Conservation (phyloP, 2,888 invertebrate species). For the Chirona hameri region DNA sequence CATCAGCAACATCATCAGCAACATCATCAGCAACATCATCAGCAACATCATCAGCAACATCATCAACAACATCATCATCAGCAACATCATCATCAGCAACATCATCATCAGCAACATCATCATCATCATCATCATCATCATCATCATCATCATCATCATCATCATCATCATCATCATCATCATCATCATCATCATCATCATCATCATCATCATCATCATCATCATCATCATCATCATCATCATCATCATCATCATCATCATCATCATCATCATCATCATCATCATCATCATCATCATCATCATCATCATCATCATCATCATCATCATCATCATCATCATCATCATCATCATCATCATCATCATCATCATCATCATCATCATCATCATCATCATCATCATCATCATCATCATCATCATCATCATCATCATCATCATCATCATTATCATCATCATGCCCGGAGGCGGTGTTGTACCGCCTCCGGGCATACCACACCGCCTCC, state of each 20-base stretch:
- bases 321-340: conserved; percentile 22
- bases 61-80: too few relatives aligned
- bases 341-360: not conserved
- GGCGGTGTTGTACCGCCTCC: too few relatives aligned
- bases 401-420: conserved; percentile 22
- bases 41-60: too few relatives aligned
- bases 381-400: conserved; percentile 22
- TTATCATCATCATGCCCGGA: too few relatives aligned
- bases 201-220: conserved; percentile 10
- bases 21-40: too few relatives aligned
- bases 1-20: too few relatives aligned
- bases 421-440: conserved; percentile 22
- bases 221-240: conserved; percentile 22
- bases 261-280: conserved; percentile 22
- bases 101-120: too few relatives aligned
- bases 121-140: too few relatives aligned
- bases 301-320: conserved; percentile 22
- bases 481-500: too few relatives aligned
- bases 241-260: conserved; percentile 22
- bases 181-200: conserved; percentile 22
- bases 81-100: too few relatives aligned
- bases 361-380: conserved; percentile 22
- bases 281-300: conserved; percentile 22
- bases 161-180: conserved; percentile 10
- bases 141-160: too few relatives aligned